These are phyloP conservation scores for Trachemys scripta DNA, from an alignment of 2,113 vertebrate species.

Conservation along the genomic window DNA sequence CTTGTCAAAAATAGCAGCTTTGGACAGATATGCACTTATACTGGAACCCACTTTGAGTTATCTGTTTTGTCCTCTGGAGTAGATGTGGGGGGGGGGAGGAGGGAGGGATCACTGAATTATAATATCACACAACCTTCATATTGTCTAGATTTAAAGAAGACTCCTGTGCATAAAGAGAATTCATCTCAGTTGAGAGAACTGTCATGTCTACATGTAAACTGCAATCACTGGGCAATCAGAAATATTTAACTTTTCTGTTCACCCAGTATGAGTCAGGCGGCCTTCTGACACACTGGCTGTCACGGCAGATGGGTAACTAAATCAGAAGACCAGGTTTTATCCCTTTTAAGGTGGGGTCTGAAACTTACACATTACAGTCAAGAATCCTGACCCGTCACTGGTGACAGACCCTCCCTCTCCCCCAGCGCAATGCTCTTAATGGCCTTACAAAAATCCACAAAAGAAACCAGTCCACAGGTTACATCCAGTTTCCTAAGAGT, in stretches of 20 bases:
- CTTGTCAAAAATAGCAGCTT: neutral
- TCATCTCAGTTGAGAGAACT: neutral
- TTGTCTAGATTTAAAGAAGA: neutral
- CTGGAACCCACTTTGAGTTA: neutral
- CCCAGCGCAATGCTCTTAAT: neutral
- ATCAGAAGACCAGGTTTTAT: neutral
- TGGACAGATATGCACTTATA: neutral
- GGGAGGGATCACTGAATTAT: neutral
- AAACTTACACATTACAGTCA: neutral
- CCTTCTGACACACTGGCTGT: neutral
- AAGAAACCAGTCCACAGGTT: neutral
- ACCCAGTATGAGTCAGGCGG: neutral
- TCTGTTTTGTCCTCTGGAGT: rapidly evolving
- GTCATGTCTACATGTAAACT: neutral
- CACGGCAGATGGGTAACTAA: neutral
- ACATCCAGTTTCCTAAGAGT: neutral
- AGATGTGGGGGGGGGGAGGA: neutral
- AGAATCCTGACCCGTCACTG: too few species aligned
- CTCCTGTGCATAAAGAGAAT: neutral
- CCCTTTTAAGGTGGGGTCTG: neutral
- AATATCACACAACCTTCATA: rapidly evolving
- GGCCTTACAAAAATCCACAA: neutral
- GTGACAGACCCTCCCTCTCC: neutral
- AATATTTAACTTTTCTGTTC: neutral
- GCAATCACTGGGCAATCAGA: neutral